Evolutionary conservation across 1,140 invertebrate genomes (phyloP).

Genomic region (Hestina assimilis): DNA sequence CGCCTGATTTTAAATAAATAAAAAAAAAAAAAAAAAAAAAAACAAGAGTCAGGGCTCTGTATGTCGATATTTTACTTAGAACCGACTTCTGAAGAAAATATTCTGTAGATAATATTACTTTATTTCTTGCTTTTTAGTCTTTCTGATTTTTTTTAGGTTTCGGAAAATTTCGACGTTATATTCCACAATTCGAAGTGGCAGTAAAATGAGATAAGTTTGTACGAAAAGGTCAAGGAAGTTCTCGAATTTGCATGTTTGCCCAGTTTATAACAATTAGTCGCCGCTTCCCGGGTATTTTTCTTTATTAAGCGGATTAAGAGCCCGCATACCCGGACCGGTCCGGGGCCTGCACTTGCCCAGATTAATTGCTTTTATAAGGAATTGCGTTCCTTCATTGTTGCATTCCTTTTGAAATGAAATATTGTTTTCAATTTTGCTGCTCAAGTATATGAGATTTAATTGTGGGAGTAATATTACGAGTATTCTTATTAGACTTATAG

Average conservation of each 20-base stretch:
- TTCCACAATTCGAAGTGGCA: neutral
- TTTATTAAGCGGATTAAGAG: slow-evolving; percentile 64
- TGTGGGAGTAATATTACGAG: no score
- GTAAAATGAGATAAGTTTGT: slow-evolving; percentile 36
- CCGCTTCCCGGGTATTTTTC: slow-evolving; percentile 58
- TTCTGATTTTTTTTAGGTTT: no score
- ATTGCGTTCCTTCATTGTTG: slow-evolving; percentile 12
- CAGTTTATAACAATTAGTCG: slow-evolving; percentile 69
- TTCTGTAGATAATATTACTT: no score
- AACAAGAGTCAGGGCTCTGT: no score
- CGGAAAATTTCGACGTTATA: neutral
- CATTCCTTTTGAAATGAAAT: neutral
- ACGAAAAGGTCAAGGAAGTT: slow-evolving; percentile 47
- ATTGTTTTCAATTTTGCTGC: neutral
- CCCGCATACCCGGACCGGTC: slow-evolving; percentile 1
- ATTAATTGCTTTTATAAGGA: slow-evolving; percentile 50
- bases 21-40: no score
- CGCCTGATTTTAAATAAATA: no score
- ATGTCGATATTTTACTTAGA: no score
- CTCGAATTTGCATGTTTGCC: slow-evolving; percentile 62
- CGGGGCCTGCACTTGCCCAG: slow-evolving; percentile 19
- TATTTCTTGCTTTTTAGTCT: no score
- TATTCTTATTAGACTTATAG: no score
- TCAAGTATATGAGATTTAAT: no score
- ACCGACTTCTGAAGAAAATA: no score